Evolutionary conservation across 2,113 vertebrate genomes (phyloP).

Genomic region (Lasiurus borealis): DNA sequence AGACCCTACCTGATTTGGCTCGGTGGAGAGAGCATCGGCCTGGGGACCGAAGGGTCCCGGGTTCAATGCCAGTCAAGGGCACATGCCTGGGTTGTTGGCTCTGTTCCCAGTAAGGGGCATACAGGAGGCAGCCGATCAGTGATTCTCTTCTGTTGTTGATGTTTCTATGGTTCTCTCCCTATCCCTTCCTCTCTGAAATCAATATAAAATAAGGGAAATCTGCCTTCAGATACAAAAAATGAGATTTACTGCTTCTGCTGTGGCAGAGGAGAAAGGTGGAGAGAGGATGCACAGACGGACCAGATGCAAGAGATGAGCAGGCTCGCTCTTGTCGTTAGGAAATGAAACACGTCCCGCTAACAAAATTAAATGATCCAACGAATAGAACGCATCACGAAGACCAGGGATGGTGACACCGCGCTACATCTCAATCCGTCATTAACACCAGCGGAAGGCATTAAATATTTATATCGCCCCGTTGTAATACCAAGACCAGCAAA

Average conservation of each 20-base stretch:
- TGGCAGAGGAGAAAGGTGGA: slow-evolving; percentile 37
- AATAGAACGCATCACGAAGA: slow-evolving; percentile 80
- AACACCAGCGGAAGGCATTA: slow-evolving; percentile 62
- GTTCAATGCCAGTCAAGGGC: too few relatives aligned
- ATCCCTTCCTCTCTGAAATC: too few relatives aligned
- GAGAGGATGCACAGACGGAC: not conserved
- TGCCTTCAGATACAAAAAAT: slow-evolving; percentile 79
- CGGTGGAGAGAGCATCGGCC: too few relatives aligned
- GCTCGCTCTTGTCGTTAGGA: slow-evolving; percentile 80
- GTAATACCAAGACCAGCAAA: slow-evolving; percentile 3
- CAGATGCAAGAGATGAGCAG: slow-evolving; percentile 74
- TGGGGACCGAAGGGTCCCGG: too few relatives aligned
- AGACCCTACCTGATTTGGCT: not conserved
- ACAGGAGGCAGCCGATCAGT: too few relatives aligned
- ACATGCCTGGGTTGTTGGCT: too few relatives aligned
- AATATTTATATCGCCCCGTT: slow-evolving; percentile 41
- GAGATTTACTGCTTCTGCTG: slow-evolving; percentile 75
- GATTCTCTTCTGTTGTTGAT: too few relatives aligned
- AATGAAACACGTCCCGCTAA: slow-evolving; percentile 81
- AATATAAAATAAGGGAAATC: slow-evolving; percentile 68
- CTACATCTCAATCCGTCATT: slow-evolving; percentile 67
- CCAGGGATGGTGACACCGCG: slow-evolving; percentile 76
- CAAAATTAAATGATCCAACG: slow-evolving; percentile 84
- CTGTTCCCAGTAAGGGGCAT: too few relatives aligned
- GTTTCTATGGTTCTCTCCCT: too few relatives aligned